A percentile compares a stretch with the other conserved stretches of the same genome.
These are phyloP conservation scores for Fukomys damarensis DNA, from an alignment of 2,113 vertebrate genomes.

Conservation along the genomic window DNA sequence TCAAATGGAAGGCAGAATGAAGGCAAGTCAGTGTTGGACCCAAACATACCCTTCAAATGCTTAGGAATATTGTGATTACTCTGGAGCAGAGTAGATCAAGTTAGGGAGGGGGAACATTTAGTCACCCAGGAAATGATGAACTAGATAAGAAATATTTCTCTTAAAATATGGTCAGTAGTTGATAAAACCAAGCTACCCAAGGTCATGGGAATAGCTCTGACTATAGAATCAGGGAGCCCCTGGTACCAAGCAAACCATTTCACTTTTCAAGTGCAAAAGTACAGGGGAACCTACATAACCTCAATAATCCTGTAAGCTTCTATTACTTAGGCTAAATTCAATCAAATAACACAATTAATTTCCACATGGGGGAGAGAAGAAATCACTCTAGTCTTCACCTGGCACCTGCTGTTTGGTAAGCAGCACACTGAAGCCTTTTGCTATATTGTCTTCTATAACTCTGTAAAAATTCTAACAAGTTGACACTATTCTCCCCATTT, in stretches of 20 bases:
- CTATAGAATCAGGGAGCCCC: not conserved
- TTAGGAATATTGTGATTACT: not conserved
- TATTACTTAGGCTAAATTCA: not conserved
- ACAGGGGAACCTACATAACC: not conserved
- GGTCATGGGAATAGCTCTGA: not conserved
- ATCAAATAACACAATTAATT: not conserved
- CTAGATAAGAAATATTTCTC: not conserved
- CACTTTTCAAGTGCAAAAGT: not conserved
- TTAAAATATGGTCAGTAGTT: not conserved
- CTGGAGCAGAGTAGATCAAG: not conserved
- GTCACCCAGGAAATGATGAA: not conserved
- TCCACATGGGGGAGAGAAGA: not conserved
- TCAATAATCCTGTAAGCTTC: not conserved
- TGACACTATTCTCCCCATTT: not conserved
- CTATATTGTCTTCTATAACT: not conserved
- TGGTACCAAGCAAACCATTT: not conserved
- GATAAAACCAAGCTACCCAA: not conserved
- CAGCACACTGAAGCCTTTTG: not conserved
- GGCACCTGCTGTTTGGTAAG: not conserved
- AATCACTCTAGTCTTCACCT: not conserved
- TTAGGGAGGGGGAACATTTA: not conserved
- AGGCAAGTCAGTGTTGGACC: not conserved
- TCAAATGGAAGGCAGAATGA: not conserved
- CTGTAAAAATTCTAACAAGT: not conserved
- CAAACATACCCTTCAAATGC: not conserved